Conservation (phyloP, 2,113 vertebrate genomes). For the Zingel zingel region DNA sequence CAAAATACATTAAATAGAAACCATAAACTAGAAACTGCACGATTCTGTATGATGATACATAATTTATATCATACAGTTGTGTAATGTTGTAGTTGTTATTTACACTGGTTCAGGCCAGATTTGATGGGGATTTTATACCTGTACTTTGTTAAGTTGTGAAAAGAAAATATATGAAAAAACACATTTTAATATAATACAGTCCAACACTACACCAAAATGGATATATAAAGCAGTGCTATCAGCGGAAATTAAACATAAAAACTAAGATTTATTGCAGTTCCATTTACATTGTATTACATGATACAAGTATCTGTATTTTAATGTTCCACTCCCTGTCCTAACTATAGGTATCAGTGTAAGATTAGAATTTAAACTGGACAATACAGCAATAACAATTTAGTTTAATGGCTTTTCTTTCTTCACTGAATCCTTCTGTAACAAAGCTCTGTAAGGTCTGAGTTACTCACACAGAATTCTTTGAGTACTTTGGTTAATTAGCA, state of each 20-base stretch:
- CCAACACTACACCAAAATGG: neutral
- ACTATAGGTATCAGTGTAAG: neutral
- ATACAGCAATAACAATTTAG: neutral
- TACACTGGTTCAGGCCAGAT: too few species aligned
- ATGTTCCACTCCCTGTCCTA: neutral
- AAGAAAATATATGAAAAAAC: neutral
- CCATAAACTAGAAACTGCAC: too few species aligned
- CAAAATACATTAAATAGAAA: too few species aligned
- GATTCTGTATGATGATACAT: too few species aligned
- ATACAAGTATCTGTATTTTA: neutral
- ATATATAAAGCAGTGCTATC: neutral
- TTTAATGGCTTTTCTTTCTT: neutral
- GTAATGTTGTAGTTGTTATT: too few species aligned
- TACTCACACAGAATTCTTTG: slow-evolving; percentile 5
- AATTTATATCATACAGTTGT: too few species aligned
- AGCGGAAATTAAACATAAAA: neutral
- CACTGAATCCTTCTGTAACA: neutral
- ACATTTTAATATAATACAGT: neutral
- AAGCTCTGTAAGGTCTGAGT: slow-evolving; percentile 3
- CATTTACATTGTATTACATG: neutral
- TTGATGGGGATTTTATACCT: too few species aligned
- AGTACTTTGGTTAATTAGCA: slow-evolving; percentile 6
- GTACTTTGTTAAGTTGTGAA: neutral
- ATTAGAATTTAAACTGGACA: neutral
- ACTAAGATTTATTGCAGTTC: neutral